Evolutionary conservation across 2,888 invertebrate species (phyloP).

Genomic region (Melanotus villosus): DNA sequence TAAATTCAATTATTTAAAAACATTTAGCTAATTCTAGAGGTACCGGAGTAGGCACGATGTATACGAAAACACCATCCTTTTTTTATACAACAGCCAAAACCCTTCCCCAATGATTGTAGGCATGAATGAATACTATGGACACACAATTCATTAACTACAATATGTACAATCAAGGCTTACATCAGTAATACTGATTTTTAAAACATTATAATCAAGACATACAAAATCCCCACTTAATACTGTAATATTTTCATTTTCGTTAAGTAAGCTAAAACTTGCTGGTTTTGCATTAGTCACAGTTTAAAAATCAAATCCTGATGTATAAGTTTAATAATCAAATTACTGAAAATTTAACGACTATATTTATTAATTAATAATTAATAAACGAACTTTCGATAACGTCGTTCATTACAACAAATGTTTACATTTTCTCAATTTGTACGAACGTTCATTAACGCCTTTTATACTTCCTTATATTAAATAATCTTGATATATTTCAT

Average conservation of each 20-base stretch:
- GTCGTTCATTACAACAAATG: too few relatives aligned
- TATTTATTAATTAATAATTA: too few relatives aligned
- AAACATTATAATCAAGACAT: neutral
- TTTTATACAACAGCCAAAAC: neutral
- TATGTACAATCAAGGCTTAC: constrained; percentile 14
- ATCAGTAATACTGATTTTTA: neutral
- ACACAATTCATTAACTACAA: neutral
- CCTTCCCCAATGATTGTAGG: neutral
- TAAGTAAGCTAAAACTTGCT: too few relatives aligned
- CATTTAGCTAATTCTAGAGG: constrained; percentile 68
- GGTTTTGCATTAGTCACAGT: too few relatives aligned
- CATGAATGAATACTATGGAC: constrained; percentile 1
- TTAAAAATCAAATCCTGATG: too few relatives aligned
- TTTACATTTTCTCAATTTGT: too few relatives aligned
- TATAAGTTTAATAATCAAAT: too few relatives aligned
- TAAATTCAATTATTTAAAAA: constrained; percentile 69
- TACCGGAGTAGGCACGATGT: constrained; percentile 60
- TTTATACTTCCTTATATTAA: too few relatives aligned
- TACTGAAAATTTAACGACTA: too few relatives aligned
- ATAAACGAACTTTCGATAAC: too few relatives aligned
- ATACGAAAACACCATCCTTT: constrained; percentile 31
- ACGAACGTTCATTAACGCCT: too few relatives aligned
- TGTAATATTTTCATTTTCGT: neutral
- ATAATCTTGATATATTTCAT: too few relatives aligned
- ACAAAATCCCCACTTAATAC: neutral